Evolutionary conservation across 2,113 vertebrate genomes (phyloP).

Genomic region (Osmerus mordax): DNA sequence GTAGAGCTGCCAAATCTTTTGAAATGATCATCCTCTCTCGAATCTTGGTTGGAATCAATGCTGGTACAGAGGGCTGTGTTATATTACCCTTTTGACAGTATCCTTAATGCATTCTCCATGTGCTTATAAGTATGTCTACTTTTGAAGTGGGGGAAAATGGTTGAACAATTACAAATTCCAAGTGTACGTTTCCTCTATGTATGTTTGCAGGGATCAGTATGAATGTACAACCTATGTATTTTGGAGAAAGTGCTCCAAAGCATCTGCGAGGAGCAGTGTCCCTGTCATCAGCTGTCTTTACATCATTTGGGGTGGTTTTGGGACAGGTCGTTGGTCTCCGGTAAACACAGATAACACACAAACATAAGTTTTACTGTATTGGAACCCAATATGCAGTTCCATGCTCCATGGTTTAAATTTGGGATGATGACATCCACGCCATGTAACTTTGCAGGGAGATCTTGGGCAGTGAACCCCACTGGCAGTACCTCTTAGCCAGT

Average conservation of each 20-base stretch:
- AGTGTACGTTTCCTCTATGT: background rate
- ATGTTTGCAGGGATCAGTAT: conserved; percentile 81
- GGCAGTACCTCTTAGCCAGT: conserved; percentile 86
- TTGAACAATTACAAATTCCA: too few relatives aligned
- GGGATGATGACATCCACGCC: background rate
- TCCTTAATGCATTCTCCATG: too few relatives aligned
- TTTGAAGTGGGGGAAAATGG: too few relatives aligned
- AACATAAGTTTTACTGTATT: background rate
- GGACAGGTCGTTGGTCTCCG: conserved; percentile 85
- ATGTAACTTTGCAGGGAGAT: conserved; percentile 75
- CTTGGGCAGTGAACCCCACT: conserved; percentile 77
- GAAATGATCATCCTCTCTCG: conserved; percentile 89
- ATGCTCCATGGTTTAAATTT: background rate
- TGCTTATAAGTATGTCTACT: too few relatives aligned
- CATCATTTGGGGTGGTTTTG: conserved; percentile 80
- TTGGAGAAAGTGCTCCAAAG: conserved; percentile 87
- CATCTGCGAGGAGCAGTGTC: conserved; percentile 80
- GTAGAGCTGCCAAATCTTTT: conserved; percentile 77
- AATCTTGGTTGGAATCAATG: conserved; percentile 80
- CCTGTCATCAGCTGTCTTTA: conserved; percentile 82
- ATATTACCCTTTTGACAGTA: background rate
- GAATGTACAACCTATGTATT: conserved; percentile 92
- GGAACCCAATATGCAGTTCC: too few relatives aligned
- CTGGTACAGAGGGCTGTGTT: conserved; percentile 66
- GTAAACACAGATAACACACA: conserved; percentile 49